A percentile compares a stretch with the other conserved stretches of the same genome.
These are phyloP conservation scores for Capromys pilorides DNA, from an alignment of 2,797 vertebrate genomes.

Conservation along the genomic window DNA sequence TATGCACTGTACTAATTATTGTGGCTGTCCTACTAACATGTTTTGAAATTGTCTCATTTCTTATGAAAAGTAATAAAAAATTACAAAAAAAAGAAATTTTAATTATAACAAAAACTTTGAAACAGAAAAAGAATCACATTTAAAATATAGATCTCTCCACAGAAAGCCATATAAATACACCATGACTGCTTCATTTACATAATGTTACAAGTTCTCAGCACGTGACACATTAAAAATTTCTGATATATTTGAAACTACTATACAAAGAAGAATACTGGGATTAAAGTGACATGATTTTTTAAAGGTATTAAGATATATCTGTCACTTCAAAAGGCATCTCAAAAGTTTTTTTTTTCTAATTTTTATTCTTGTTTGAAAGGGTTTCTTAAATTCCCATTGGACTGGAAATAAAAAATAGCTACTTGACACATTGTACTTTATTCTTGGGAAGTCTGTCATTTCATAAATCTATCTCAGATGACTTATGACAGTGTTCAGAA, in stretches of 20 bases:
- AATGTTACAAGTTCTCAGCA: conserved; percentile 53
- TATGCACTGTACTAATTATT: too few species aligned
- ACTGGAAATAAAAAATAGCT: conserved; percentile 70
- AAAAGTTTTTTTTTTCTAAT: conserved; percentile 41
- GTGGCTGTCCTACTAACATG: too few species aligned
- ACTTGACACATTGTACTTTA: conserved; percentile 73
- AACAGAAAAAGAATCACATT: conserved; percentile 17
- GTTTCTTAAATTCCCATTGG: conserved; percentile 68
- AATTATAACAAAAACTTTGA: background rate
- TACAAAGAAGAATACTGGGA: background rate
- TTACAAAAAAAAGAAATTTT: background rate
- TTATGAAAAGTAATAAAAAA: too few species aligned
- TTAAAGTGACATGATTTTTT: conserved; percentile 24
- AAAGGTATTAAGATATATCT: conserved; percentile 1
- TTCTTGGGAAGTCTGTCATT: conserved; percentile 70
- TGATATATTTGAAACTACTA: conserved; percentile 36
- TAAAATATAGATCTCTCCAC: conserved; percentile 54
- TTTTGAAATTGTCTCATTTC: too few species aligned
- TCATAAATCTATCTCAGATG: conserved; percentile 74
- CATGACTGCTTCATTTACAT: conserved; percentile 11
- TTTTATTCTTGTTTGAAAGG: conserved; percentile 73
- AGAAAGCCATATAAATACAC: background rate
- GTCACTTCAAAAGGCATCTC: conserved; percentile 46
- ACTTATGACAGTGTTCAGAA: conserved; percentile 76
- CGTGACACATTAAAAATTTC: background rate